Percentiles rank a stretch among this genome's conserved stretches.
phyloP scores from a whole-genome alignment of 2,888 invertebrate species.

The Tinea semifulvella region DNA sequence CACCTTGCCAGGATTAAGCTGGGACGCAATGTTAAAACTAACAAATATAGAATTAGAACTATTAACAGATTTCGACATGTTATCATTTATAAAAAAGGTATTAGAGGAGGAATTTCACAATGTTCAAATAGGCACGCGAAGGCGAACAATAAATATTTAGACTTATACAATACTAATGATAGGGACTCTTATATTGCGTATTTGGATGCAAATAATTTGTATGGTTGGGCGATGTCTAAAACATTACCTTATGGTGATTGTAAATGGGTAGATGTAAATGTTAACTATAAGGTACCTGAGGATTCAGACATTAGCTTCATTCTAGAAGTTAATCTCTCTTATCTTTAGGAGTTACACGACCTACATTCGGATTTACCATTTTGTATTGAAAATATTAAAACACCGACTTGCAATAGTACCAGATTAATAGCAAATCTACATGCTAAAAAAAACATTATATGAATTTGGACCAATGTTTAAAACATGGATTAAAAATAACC shows the following conservation, averaged over 20 bases:
- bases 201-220: conserved; percentile 32
- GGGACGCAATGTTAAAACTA: conserved; percentile 24
- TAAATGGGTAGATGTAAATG: too few species aligned
- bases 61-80: conserved; percentile 21
- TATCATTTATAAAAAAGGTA: conserved; percentile 20
- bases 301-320: conserved; percentile 21
- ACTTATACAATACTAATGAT: conserved; percentile 21
- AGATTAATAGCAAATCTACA: conserved; percentile 24
- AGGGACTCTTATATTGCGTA: conserved; percentile 25
- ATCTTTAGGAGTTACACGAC: conserved; percentile 24
- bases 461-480: conserved; percentile 25
- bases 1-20: conserved; percentile 20
- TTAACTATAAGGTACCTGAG: conserved; percentile 16
- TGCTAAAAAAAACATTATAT: conserved; percentile 25
- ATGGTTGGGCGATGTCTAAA: conserved; percentile 31
- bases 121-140: conserved; percentile 24
- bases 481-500: conserved; percentile 23
- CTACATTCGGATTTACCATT: conserved; percentile 20
- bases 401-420: conserved; percentile 5
- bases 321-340: conserved; percentile 28
- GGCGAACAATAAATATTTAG: conserved; percentile 29
- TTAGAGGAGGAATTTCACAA: conserved; percentile 22
- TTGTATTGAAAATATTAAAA: conserved; percentile 14
- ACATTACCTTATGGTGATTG: too few species aligned
- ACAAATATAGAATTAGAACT: conserved; percentile 21